Percentiles rank a stretch among this genome's conserved stretches.
These are phyloP conservation scores for Tyto alba DNA, from an alignment of 2,113 vertebrate genomes.

Conservation along the genomic window DNA sequence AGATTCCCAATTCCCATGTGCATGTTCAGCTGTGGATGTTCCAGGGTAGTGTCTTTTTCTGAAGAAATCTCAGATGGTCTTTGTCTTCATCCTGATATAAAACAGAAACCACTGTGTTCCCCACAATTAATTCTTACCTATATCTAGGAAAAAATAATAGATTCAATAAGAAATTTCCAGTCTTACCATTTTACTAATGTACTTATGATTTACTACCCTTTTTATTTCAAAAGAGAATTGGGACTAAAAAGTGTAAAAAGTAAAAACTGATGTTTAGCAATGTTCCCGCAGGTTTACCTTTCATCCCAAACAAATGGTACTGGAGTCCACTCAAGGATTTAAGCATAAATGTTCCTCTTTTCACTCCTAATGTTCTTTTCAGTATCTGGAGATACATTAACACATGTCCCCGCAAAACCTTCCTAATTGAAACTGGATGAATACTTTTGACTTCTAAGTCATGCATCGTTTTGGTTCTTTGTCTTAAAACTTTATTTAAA, in stretches of 20 bases:
- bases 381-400: neutral
- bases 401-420: neutral
- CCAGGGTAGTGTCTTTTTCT: neutral
- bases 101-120: neutral
- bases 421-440: neutral
- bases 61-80: neutral
- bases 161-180: neutral
- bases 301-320: neutral
- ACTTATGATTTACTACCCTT: neutral
- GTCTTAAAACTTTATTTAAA: neutral
- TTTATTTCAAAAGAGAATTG: neutral
- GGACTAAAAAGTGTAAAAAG: neutral
- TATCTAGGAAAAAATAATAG: neutral
- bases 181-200: neutral
- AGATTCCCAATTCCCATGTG: neutral
- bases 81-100: neutral
- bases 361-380: neutral
- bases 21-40: neutral
- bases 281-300: neutral
- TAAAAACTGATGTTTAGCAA: neutral
- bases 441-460: neutral
- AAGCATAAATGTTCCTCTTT: neutral
- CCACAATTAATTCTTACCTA: neutral
- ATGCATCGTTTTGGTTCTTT: neutral
- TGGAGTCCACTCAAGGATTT: neutral